Conservation (phyloP, 2,888 invertebrate genomes). For the Helicoverpa assulta region DNA sequence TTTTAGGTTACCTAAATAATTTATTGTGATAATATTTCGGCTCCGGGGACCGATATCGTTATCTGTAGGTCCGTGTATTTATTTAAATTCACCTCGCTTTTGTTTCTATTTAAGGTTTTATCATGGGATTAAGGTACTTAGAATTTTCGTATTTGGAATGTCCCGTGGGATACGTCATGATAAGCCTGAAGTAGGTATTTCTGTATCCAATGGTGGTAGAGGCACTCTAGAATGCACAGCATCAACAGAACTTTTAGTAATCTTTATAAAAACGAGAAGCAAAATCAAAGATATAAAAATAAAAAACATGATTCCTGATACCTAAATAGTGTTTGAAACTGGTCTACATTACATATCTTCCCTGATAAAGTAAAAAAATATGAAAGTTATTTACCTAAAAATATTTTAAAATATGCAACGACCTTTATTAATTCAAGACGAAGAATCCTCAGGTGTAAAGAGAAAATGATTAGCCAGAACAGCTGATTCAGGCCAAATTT, state of each 20-base stretch:
- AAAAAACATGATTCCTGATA: no score
- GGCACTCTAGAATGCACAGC: no score
- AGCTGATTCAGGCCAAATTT: constrained; percentile 41
- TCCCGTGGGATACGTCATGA: background rate
- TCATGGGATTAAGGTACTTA: constrained; percentile 27
- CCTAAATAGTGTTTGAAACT: no score
- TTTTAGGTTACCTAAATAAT: constrained; percentile 38
- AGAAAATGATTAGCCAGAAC: constrained; percentile 46
- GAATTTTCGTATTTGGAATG: constrained; percentile 9
- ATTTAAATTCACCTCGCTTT: constrained; percentile 43
- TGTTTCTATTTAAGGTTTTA: constrained; percentile 30
- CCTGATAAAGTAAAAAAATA: background rate
- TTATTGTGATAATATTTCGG: constrained; percentile 38
- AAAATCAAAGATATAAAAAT: no score
- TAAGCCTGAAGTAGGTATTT: background rate
- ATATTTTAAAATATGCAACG: constrained; percentile 5
- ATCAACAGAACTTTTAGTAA: no score
- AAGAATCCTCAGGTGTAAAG: constrained; percentile 36
- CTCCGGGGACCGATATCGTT: constrained; percentile 37
- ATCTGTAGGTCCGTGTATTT: constrained; percentile 34
- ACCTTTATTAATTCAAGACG: constrained; percentile 22
- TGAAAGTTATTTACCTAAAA: background rate
- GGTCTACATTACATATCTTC: no score
- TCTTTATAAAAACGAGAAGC: no score
- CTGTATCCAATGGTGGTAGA: no score